A percentile compares a stretch with the other conserved stretches of the same genome.
Evolutionary conservation across 2,888 invertebrate genomes (phyloP).

Genomic region (Temnothorax rugatulus): DNA sequence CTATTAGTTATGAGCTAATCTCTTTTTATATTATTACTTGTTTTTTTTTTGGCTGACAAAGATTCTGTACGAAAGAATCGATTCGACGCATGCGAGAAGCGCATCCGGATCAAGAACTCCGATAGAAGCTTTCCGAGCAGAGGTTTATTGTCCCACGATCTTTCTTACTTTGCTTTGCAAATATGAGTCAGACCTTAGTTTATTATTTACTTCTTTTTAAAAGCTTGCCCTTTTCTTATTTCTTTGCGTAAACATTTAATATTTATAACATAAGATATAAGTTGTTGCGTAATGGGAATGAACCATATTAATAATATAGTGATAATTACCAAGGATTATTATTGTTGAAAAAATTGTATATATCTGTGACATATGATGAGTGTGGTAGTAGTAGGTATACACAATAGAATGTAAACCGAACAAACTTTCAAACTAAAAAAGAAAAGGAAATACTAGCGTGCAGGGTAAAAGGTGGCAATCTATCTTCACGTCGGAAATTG

Average conservation of each 20-base stretch:
- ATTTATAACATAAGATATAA: conserved; percentile 55
- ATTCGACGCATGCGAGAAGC: too few species aligned
- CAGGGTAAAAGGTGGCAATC: background rate
- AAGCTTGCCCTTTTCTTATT: background rate
- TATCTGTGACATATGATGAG: background rate
- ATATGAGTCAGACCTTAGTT: too few species aligned
- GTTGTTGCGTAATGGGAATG: conserved; percentile 27
- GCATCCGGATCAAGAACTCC: too few species aligned
- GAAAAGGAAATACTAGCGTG: background rate
- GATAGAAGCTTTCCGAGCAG: too few species aligned
- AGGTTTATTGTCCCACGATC: too few species aligned
- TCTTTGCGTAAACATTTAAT: conserved; percentile 50
- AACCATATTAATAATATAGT: conserved; percentile 31
- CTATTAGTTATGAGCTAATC: too few species aligned
- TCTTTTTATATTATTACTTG: too few species aligned
- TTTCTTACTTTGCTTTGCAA: too few species aligned
- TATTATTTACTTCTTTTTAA: background rate
- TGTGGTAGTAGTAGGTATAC: background rate
- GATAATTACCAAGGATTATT: background rate
- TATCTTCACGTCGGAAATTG: conserved; percentile 23
- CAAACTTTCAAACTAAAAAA: conserved; percentile 3
- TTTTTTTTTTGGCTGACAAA: too few species aligned
- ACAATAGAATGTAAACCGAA: background rate
- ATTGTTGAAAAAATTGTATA: conserved; percentile 44
- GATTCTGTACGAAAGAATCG: too few species aligned